phyloP scores from a whole-genome alignment of 2,888 invertebrate species.

The Limnephilus lunatus region DNA sequence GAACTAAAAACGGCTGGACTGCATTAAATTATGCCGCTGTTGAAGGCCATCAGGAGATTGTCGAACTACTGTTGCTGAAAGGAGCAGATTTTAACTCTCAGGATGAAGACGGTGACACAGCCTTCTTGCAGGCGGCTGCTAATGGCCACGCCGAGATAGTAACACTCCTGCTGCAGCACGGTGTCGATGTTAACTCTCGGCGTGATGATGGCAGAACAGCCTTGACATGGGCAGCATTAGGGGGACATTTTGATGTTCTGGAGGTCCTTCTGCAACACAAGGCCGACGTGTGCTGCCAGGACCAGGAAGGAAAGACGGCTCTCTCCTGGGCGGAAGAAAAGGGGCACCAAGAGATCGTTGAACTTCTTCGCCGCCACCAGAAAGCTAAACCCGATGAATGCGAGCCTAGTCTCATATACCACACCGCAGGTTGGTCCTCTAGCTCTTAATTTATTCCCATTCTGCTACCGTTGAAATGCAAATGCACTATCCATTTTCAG shows the following conservation, averaged over 20 bases:
- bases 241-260: background rate
- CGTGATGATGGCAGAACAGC: background rate
- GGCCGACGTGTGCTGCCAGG: background rate
- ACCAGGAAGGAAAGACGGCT: background rate
- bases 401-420: background rate
- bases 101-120: background rate
- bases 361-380: background rate
- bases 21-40: background rate
- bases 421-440: background rate
- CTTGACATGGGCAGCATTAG: background rate
- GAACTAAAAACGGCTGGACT: background rate
- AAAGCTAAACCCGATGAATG: background rate
- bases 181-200: background rate
- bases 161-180: background rate
- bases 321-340: background rate
- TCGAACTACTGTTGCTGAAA: background rate
- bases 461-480: background rate
- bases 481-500: background rate
- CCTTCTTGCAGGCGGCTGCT: background rate
- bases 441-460: background rate
- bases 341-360: background rate
- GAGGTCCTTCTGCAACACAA: background rate
- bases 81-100: background rate
- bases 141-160: background rate
- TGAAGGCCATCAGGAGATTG: background rate